These are phyloP conservation scores for Agrotis ipsilon DNA, from an alignment of 2,888 invertebrate species.

Conservation along the genomic window DNA sequence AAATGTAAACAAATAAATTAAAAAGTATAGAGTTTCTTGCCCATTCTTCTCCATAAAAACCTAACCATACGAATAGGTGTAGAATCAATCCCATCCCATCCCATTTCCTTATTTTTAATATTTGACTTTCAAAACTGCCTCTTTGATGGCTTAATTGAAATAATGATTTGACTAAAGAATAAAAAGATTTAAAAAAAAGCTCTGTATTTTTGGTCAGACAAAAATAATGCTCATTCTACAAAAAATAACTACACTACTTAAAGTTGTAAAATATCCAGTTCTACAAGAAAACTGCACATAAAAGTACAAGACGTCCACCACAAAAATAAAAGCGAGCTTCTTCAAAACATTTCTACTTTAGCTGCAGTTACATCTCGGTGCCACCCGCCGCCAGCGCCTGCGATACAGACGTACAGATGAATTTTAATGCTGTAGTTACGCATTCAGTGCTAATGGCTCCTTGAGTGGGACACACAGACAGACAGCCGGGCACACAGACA, in stretches of 20 bases:
- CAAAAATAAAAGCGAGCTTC: constrained; percentile 25
- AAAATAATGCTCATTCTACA: background rate
- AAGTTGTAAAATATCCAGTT: constrained; percentile 3
- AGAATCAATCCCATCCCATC: no score
- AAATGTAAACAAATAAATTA: no score
- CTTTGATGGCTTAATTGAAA: no score
- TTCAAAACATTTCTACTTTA: constrained; percentile 38
- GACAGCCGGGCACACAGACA: constrained; percentile 27
- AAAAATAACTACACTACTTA: background rate
- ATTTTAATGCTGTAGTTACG: constrained; percentile 78
- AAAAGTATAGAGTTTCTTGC: no score
- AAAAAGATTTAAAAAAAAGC: no score
- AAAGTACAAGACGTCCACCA: constrained; percentile 5
- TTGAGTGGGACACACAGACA: constrained; percentile 68
- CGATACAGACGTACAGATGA: constrained; percentile 71
- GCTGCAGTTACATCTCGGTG: constrained; percentile 50
- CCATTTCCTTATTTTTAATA: no score
- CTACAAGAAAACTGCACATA: background rate
- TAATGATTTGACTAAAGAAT: no score
- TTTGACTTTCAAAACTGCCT: no score
- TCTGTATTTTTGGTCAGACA: background rate
- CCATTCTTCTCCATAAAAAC: no score
- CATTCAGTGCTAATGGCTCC: constrained; percentile 78
- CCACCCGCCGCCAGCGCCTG: constrained; percentile 56
- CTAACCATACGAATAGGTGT: no score